A percentile compares a stretch with the other conserved stretches of the same genome.
Conservation (phyloP, 2,888 invertebrate species). For the Siphlonurus alternatus region DNA sequence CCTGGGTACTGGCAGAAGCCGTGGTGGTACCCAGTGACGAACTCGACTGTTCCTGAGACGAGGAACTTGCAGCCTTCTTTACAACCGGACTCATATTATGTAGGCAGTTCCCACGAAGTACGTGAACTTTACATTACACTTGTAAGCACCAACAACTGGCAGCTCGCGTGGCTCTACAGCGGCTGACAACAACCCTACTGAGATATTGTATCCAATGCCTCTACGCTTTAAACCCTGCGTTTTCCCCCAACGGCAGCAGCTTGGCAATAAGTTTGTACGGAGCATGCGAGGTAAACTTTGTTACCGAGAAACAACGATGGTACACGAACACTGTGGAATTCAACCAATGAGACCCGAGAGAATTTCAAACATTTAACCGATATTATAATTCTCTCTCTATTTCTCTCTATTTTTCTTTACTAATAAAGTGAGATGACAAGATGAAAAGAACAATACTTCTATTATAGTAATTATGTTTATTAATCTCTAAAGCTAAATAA, state of each 20-base stretch:
- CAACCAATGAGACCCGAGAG: not conserved
- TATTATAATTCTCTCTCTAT: too few relatives aligned
- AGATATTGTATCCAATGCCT: not conserved
- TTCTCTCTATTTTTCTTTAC: too few relatives aligned
- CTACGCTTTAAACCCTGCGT: not conserved
- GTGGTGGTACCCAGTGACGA: not conserved
- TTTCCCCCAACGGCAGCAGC: not conserved
- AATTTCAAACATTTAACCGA: too few relatives aligned
- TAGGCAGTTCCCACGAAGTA: too few relatives aligned
- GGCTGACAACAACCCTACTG: not conserved
- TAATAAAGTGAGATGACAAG: too few relatives aligned
- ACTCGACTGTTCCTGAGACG: not conserved
- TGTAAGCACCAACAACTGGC: too few relatives aligned
- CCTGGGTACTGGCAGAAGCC: not conserved
- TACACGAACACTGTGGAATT: not conserved
- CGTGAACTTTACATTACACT: too few relatives aligned
- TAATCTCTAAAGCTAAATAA: too few relatives aligned
- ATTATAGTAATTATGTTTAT: too few relatives aligned
- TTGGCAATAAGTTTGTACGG: not conserved
- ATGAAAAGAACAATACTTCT: too few relatives aligned
- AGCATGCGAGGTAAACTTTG: not conserved
- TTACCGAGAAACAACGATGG: not conserved
- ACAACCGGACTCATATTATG: too few relatives aligned
- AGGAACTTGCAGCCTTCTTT: not conserved
- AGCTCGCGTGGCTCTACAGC: not conserved